Percentiles rank a stretch among this genome's conserved stretches.
These are phyloP conservation scores for Columba livia DNA, from an alignment of 2,113 vertebrate species.

Conservation along the genomic window DNA sequence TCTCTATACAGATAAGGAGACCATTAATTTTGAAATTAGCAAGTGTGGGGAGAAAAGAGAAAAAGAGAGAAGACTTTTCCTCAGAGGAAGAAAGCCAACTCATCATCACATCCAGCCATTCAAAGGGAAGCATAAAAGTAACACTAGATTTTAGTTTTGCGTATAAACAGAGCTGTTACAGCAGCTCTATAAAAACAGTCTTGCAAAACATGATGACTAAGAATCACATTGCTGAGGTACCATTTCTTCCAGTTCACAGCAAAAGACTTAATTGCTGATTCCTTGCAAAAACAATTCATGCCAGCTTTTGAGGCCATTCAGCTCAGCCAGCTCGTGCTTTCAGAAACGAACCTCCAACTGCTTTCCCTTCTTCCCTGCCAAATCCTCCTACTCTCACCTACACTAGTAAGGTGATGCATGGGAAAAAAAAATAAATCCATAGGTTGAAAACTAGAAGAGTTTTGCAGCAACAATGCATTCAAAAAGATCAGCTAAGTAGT, in stretches of 20 bases:
- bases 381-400: not conserved
- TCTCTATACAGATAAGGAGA: not conserved
- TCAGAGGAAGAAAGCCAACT: not conserved
- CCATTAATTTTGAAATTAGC: not conserved
- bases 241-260: not conserved
- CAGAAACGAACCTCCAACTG: not conserved
- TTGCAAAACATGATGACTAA: conserved; percentile 53
- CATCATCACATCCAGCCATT: not conserved
- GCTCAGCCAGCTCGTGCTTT: not conserved
- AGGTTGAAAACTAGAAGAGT: not conserved
- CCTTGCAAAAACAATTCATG: not conserved
- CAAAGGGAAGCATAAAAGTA: not conserved
- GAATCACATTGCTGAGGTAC: conserved; percentile 42
- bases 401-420: not conserved
- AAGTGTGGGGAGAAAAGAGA: not conserved
- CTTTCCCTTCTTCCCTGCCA: not conserved
- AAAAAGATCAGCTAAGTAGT: not conserved
- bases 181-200: conserved; percentile 15
- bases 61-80: not conserved
- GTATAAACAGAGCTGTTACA: not conserved
- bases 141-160: not conserved
- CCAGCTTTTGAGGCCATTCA: not conserved
- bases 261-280: conserved; percentile 11
- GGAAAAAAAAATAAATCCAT: not conserved
- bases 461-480: not conserved